Base-by-base conservation (phyloP, 2,113 vertebrate genomes). In the Synchiropus splendidus region DNA sequence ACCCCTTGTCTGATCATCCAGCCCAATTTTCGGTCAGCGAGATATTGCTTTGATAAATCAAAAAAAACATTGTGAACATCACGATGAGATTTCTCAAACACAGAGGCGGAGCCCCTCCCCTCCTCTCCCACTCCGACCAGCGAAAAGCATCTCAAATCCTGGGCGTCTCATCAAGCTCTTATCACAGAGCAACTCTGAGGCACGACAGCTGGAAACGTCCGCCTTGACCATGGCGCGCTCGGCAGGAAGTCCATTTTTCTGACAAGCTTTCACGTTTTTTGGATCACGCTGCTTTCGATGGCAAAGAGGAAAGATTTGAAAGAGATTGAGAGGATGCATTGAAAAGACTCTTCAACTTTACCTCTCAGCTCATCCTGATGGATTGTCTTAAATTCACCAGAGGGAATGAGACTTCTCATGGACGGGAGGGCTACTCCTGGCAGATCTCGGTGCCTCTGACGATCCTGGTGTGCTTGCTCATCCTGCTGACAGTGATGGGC, bases 401-500 rank as follows among this genome's bases (percentile, higher is more conserved):
- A 2, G 57, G 42, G 40, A 74, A 82, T 61, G 54, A 64, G 58
- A 75, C 73, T 34, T 48, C 61, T 18, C 12, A 45, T 21, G 43
- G 30, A 39, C 61, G 48, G 27, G 45, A 67, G 6, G 56, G 49
- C 4, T 75, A 56, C 9, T 40, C 53, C n/a, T 30, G 53, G 46
- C 62, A 64, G 64, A 75, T 54, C 14, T 66, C 65, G 6, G 74
- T 67, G 31, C 61, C 61, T 16, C 53, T 82, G 16, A 80, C 64
- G 0, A 35, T 75, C 30, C 49, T 75, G 54, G 81, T 82, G 57
- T 80, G 82, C 18, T 67, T 92, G 58, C 89, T 96, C 31, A 90
- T 96, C 80, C 77, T 92, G 16, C 57, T 89, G 58, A 96, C 86
- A 0, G 79, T 94, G 51, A 92, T 91, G 21, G 91, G 92, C 47